A percentile compares a stretch with the other conserved stretches of the same genome.
These are phyloP conservation scores for Amphilophus citrinellus DNA, from an alignment of 2,113 vertebrate species.

Conservation along the genomic window DNA sequence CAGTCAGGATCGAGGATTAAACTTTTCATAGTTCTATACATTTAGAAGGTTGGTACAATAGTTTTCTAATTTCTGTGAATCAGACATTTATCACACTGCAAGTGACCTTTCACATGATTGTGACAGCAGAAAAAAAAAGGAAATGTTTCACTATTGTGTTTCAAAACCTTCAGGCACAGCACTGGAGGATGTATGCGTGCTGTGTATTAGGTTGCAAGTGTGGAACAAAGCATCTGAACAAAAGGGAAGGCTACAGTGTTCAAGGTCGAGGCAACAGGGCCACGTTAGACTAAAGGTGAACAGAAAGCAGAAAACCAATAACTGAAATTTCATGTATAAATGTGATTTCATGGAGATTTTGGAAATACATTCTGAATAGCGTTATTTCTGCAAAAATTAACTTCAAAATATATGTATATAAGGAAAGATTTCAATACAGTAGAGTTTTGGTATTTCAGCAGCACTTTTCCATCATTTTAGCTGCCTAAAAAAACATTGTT, in stretches of 20 bases:
- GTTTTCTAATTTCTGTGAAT: not conserved
- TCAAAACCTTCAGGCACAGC: not conserved
- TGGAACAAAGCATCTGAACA: not conserved
- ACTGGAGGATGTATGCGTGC: not conserved
- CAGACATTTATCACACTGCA: not conserved
- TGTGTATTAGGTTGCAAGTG: not conserved
- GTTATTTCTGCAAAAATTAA: not conserved
- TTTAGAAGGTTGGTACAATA: not conserved
- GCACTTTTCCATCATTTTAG: not conserved
- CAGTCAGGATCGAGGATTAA: not conserved
- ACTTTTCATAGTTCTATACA: not conserved
- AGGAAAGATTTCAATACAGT: not conserved
- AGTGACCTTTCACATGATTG: not conserved
- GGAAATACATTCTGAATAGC: not conserved
- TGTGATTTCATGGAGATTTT: not conserved
- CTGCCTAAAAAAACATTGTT: not conserved
- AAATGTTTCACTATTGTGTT: not conserved
- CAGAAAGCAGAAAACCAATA: not conserved
- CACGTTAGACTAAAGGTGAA: constrained; percentile 6
- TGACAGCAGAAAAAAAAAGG: not conserved
- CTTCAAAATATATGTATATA: not conserved
- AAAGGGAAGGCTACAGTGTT: not conserved
- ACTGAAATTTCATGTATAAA: not conserved
- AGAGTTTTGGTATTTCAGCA: not conserved
- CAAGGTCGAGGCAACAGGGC: not conserved